Evolutionary conservation across 2,113 vertebrate genomes (phyloP).

Genomic region (Solenodon paradoxus): DNA sequence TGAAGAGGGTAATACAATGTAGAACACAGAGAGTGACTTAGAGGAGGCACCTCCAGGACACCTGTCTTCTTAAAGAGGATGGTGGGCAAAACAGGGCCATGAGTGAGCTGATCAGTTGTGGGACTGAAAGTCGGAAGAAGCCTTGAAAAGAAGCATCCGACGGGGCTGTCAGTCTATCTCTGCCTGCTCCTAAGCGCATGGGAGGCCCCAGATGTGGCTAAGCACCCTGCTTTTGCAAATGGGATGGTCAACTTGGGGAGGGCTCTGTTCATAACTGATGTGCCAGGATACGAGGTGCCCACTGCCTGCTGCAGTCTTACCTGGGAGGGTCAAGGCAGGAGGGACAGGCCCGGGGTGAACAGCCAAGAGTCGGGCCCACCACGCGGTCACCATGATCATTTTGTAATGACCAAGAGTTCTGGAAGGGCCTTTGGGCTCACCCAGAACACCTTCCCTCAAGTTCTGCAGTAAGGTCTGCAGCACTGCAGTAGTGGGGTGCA

Average conservation of each 20-base stretch:
- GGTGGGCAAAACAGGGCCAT: no score
- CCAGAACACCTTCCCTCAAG: not conserved
- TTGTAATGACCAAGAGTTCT: not conserved
- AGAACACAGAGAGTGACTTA: no score
- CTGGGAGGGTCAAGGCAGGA: not conserved
- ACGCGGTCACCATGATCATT: not conserved
- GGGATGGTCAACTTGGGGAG: not conserved
- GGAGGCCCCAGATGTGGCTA: not conserved
- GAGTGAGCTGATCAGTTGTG: no score
- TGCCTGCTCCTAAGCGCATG: not conserved
- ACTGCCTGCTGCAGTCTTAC: not conserved
- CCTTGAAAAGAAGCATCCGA: not conserved
- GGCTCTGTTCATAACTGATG: not conserved
- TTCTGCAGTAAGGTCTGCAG: no score
- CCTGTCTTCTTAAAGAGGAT: not conserved
- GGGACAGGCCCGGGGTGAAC: not conserved
- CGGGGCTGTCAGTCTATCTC: not conserved
- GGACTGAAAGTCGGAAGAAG: fast-evolving
- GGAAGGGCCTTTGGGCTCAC: not conserved
- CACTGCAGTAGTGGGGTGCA: no score
- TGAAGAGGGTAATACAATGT: not conserved
- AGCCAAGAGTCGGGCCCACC: not conserved
- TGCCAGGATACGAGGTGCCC: fast-evolving
- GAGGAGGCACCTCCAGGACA: not conserved
- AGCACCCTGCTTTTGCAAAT: not conserved